phyloP scores from a whole-genome alignment of 2,113 vertebrate species.

The Vidua chalybeata region DNA sequence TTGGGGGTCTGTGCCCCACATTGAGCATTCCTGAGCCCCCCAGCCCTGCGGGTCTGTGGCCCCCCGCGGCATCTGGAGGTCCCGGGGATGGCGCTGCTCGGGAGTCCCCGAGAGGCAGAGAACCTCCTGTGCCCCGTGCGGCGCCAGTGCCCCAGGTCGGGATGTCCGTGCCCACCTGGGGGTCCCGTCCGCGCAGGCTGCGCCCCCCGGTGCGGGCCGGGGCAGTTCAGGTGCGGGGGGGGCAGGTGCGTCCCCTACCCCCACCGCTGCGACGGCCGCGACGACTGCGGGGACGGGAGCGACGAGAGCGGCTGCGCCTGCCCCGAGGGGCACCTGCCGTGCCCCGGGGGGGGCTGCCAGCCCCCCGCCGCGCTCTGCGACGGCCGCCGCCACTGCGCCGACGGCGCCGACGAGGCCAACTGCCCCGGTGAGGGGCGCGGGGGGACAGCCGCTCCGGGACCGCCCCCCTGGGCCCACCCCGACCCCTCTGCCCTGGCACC shows the following conservation, averaged over 20 bases:
- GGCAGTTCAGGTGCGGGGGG: conserved; percentile 79
- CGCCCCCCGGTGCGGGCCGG: conserved; percentile 70
- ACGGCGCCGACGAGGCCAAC: conserved; percentile 78
- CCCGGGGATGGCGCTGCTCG: neutral
- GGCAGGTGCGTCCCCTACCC: conserved; percentile 81
- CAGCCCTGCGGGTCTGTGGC: too few species aligned
- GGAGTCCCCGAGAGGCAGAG: neutral
- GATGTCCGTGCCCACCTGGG: neutral
- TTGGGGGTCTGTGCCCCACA: neutral
- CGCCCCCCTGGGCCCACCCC: neutral
- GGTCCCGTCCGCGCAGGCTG: conserved; percentile 74
- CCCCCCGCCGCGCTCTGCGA: conserved; percentile 77
- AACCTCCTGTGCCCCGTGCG: neutral
- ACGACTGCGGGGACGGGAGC: conserved; percentile 86
- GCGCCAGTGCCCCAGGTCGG: neutral
- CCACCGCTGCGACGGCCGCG: conserved; percentile 82
- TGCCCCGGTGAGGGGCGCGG: conserved; percentile 77
- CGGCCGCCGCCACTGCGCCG: conserved; percentile 76
- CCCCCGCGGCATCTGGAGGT: too few species aligned
- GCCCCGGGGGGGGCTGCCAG: conserved; percentile 76
- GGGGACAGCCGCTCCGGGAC: neutral
- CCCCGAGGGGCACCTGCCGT: conserved; percentile 77
- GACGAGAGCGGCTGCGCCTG: conserved; percentile 85
- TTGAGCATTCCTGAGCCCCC: too few species aligned
- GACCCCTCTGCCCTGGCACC: neutral